Base-by-base conservation (phyloP, 1,140 invertebrate species). In the Galleria mellonella region DNA sequence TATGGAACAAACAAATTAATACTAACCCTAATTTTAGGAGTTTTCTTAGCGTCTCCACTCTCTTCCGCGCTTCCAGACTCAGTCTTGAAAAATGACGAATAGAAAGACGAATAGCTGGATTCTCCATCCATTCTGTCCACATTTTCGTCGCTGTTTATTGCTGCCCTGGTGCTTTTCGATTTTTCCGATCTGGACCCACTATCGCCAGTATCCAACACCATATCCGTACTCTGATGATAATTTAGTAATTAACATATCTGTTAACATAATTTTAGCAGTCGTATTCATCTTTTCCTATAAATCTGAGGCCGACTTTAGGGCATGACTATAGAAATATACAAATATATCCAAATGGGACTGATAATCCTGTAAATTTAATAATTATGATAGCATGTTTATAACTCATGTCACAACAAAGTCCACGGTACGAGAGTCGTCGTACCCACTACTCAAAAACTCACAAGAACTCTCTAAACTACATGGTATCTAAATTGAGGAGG, bases 1-100 rank as follows among this genome's bases (percentile, higher is more conserved):
- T 48, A 37, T 14, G 8, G 6, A 30, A 23, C 1, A n/a, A 36
- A 12, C 11, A 31, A 43, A 35, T n/a, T n/a, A 40, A 44, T 32
- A 42, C 15, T 41, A 14, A 31, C 13, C 32, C 3, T 43, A 35
- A 11, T 58, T 12, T 4, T 28, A 47, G 33, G n/a, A 15, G 17
- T 27, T 49, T 52, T 73, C 45, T 67, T 73, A 4, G 35, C 33
- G n/a, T 72, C 74, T 29, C 52, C 43, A 30, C 61, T 72, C 0
- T 74, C 81, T 13, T 78, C 79, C 0, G 66, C 65, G 41, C 75
- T 82, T 12, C 75, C 72, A 2, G 74, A 78, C 9, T 89, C 87
- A 2, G 87, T 88, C 60, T 88, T 89, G 43, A 89, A 83, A 56
- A 89, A 87, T 0, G 87, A 88, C 0, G 87, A 88, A 57, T 88